Percentiles rank a stretch among this genome's conserved stretches.
These are phyloP conservation scores for Phalacrocorax aristotelis DNA, from an alignment of 2,113 vertebrate species.

Conservation along the genomic window DNA sequence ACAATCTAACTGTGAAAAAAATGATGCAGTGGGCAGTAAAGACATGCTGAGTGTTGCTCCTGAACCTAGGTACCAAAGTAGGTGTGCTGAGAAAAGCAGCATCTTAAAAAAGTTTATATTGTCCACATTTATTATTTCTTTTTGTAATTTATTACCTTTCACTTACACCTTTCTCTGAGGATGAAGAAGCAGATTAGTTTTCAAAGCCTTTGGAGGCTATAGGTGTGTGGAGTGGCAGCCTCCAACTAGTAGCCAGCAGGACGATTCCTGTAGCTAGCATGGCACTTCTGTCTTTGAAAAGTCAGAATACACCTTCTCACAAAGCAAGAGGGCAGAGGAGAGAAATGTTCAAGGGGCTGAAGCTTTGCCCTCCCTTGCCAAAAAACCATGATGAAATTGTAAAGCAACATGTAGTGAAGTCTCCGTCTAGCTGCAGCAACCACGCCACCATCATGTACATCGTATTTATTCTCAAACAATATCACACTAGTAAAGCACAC, in stretches of 20 bases:
- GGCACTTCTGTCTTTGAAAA: not conserved
- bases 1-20: not conserved
- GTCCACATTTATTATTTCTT: not conserved
- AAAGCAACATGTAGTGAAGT: fast-evolving
- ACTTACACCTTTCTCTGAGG: not conserved
- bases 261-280: not conserved
- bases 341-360: not conserved
- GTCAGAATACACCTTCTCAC: not conserved
- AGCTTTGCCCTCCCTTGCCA: not conserved
- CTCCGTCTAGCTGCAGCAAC: not conserved
- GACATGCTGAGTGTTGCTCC: not conserved
- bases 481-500: not conserved
- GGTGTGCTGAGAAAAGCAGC: not conserved
- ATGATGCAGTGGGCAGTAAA: not conserved
- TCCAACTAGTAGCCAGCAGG: not conserved
- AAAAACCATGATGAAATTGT: not conserved
- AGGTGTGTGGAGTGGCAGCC: not conserved
- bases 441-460: not conserved
- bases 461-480: not conserved
- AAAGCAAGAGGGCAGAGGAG: not conserved
- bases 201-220: not conserved
- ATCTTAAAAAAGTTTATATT: not conserved
- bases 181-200: not conserved
- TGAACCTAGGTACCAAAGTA: not conserved
- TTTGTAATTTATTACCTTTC: not conserved